A percentile compares a stretch with the other conserved stretches of the same genome.
Conservation (phyloP, 2,888 invertebrate genomes). For the Latrodectus hesperus region DNA sequence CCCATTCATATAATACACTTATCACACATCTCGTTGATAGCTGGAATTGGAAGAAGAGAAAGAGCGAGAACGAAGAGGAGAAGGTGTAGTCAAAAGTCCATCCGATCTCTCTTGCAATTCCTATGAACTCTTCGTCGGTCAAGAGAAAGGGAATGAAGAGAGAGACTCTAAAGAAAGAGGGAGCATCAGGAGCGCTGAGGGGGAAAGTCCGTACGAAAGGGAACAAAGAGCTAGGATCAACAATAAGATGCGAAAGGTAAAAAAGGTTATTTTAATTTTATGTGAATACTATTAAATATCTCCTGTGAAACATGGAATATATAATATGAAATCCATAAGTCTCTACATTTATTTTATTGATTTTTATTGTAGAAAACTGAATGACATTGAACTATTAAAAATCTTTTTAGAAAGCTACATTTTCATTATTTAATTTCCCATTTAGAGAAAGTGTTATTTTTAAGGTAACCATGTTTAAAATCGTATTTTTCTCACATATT, state of each 20-base stretch:
- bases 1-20: no score
- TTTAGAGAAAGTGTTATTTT: no score
- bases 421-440: no score
- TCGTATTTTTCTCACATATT: no score
- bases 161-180: slow-evolving; percentile 87
- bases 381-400: no score
- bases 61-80: slow-evolving; percentile 63
- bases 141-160: slow-evolving; percentile 90
- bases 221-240: slow-evolving; percentile 73
- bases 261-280: no score
- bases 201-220: slow-evolving; percentile 74
- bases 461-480: no score
- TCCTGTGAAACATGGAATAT: not conserved
- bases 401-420: no score
- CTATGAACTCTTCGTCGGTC: slow-evolving; percentile 92
- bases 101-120: slow-evolving; percentile 93
- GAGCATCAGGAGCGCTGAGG: slow-evolving; percentile 88
- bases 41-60: slow-evolving; percentile 53
- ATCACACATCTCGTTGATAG: slow-evolving; percentile 7
- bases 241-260: slow-evolving; percentile 88
- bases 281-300: not conserved
- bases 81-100: slow-evolving; percentile 86
- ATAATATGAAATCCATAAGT: not conserved
- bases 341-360: no score
- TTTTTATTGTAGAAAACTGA: no score